These are phyloP conservation scores for Ophthalmolycus amberensis DNA, from an alignment of 2,113 vertebrate genomes.

Conservation along the genomic window DNA sequence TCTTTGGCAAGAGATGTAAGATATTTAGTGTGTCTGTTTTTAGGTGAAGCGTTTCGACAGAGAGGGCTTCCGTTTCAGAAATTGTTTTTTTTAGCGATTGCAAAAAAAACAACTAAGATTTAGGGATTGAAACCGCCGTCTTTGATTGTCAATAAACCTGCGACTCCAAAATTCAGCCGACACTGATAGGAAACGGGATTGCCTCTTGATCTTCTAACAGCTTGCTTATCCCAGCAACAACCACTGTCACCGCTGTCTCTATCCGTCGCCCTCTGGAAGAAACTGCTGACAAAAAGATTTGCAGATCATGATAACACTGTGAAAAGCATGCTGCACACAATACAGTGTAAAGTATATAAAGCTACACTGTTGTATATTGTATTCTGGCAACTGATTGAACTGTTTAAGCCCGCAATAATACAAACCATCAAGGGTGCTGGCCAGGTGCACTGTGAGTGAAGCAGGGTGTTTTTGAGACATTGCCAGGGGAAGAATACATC, in stretches of 20 bases:
- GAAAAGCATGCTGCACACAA: conserved; percentile 3
- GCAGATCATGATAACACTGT: conserved; percentile 16
- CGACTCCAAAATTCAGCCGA: background rate
- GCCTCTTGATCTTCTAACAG: conserved; percentile 49
- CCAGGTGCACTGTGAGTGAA: conserved; percentile 58
- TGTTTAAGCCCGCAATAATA: conserved; percentile 43
- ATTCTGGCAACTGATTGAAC: conserved; percentile 36
- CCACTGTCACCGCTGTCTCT: conserved; percentile 35
- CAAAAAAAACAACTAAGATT: background rate
- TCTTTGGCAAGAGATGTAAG: background rate
- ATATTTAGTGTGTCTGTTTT: no score
- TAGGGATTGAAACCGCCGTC: background rate
- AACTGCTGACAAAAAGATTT: conserved; percentile 49
- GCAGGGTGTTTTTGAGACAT: conserved; percentile 43
- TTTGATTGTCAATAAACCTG: conserved; percentile 15
- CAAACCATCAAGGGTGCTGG: conserved; percentile 39
- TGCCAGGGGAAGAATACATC: conserved; percentile 49
- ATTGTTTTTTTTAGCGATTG: background rate
- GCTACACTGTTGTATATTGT: conserved; percentile 28
- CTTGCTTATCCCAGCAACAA: conserved; percentile 38
- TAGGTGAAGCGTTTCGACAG: no score
- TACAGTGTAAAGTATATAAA: conserved; percentile 7
- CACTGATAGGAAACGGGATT: conserved; percentile 41
- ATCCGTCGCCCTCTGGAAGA: conserved; percentile 32
- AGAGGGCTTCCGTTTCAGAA: background rate